Conservation (phyloP, 2,888 invertebrate genomes). For the Aphidoletes aphidimyza region DNA sequence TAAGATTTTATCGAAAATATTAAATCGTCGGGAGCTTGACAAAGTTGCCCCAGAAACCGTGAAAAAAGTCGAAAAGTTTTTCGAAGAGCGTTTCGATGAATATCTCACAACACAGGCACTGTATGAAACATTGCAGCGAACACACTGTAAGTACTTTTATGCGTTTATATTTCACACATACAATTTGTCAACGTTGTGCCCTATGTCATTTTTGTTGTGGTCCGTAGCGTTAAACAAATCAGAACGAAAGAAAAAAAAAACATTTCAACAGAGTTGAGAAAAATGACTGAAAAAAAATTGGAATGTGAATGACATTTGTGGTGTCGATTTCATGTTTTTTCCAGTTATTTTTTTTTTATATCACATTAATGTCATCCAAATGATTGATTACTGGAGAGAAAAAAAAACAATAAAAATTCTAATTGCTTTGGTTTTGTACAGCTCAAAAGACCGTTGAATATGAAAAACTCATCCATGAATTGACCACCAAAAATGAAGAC, state of each 20-base stretch:
- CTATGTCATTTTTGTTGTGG: constrained; percentile 11
- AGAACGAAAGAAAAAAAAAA: no score
- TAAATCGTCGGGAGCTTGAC: constrained; percentile 70
- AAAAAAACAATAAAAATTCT: no score
- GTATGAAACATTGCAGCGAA: constrained; percentile 69
- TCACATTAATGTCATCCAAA: no score
- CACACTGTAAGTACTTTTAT: constrained; percentile 69
- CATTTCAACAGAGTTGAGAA: neutral
- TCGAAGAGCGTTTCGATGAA: constrained; percentile 75
- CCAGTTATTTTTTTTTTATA: neutral
- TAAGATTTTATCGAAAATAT: constrained; percentile 65
- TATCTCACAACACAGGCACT: constrained; percentile 66
- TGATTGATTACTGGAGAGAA: no score
- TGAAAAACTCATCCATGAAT: constrained; percentile 69
- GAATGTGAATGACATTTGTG: no score
- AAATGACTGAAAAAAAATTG: no score
- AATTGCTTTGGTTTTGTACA: no score
- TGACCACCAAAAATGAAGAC: constrained; percentile 73
- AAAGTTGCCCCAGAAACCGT: constrained; percentile 69
- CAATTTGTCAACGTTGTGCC: neutral
- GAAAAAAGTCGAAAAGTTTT: constrained; percentile 73
- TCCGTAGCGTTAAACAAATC: neutral
- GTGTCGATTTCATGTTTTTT: no score
- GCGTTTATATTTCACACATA: neutral
- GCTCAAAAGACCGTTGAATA: constrained; percentile 71